These are phyloP conservation scores for Torymus auratus DNA, from an alignment of 2,888 invertebrate genomes.

Conservation along the genomic window DNA sequence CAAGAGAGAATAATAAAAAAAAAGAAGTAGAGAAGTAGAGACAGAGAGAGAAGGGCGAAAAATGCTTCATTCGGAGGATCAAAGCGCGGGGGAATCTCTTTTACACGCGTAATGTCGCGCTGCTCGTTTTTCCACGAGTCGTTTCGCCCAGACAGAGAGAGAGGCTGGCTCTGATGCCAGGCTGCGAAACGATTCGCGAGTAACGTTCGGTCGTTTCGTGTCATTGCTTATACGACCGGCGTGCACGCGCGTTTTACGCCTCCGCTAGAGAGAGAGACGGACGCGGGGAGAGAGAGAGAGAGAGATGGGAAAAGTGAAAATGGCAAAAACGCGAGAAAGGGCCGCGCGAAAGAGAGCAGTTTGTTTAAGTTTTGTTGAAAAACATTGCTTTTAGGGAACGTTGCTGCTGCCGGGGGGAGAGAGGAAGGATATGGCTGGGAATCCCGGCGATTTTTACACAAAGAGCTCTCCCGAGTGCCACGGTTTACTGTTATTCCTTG, in stretches of 20 bases:
- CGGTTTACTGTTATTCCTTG: too few species aligned
- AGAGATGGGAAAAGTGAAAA: background rate
- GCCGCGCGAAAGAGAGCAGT: too few species aligned
- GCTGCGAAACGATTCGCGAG: conserved; percentile 61
- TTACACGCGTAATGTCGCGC: conserved; percentile 56
- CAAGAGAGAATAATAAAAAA: conserved; percentile 11
- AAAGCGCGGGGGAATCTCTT: conserved; percentile 57
- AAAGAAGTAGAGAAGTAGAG: conserved; percentile 10
- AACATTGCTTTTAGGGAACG: too few species aligned
- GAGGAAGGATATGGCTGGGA: background rate
- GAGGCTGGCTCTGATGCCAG: conserved; percentile 11
- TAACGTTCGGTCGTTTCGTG: conserved; percentile 61
- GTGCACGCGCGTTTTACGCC: conserved; percentile 59
- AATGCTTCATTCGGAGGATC: conserved; percentile 59
- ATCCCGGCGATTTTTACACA: background rate
- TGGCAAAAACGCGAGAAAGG: background rate
- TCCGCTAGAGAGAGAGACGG: conserved; percentile 19
- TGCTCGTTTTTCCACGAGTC: conserved; percentile 59
- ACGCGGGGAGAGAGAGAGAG: background rate
- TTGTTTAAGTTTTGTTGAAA: too few species aligned
- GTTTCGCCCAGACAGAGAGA: conserved; percentile 53
- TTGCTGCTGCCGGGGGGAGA: background rate
- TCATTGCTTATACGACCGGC: conserved; percentile 60
- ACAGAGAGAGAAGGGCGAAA: conserved; percentile 39
- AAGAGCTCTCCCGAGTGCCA: too few species aligned